These are phyloP conservation scores for Poecilia velifera DNA, from an alignment of 2,797 vertebrate genomes.

Conservation along the genomic window DNA sequence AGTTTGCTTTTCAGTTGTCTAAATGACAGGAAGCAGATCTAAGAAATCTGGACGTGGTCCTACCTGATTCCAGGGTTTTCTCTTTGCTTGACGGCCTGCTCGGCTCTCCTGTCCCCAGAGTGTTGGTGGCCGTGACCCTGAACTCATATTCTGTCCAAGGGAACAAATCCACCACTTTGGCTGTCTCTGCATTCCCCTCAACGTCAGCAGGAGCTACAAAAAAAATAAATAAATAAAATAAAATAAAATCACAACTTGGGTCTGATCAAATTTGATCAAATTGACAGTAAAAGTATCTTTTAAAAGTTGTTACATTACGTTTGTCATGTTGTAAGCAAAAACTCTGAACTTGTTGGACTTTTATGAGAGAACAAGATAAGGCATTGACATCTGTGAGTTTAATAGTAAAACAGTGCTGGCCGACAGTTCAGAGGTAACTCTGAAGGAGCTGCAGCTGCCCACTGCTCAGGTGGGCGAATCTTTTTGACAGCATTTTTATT, in stretches of 20 bases:
- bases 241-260: background rate
- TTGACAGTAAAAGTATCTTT: background rate
- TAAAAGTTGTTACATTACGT: background rate
- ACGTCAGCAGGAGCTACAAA: slow-evolving; percentile 86
- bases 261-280: background rate
- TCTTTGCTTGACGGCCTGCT: slow-evolving; percentile 89
- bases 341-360: background rate
- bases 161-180: slow-evolving; percentile 87
- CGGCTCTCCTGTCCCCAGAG: slow-evolving; percentile 90
- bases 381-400: background rate
- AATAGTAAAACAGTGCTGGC: background rate
- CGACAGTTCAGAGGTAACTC: background rate
- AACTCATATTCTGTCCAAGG: slow-evolving; percentile 98
- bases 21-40: background rate
- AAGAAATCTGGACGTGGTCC: slow-evolving; percentile 39
- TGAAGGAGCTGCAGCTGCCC: background rate
- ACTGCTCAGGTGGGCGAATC: background rate
- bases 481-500: background rate
- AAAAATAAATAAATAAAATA: background rate
- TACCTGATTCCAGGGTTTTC: slow-evolving; percentile 88
- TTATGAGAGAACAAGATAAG: background rate
- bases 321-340: background rate
- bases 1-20: slow-evolving; percentile 8
- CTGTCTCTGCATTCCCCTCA: slow-evolving; percentile 92
- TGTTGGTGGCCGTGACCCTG: slow-evolving; percentile 93